Percentiles rank a stretch among this genome's conserved stretches.
Evolutionary conservation across 2,113 vertebrate species (phyloP).

Genomic region (Etia nguti): DNA sequence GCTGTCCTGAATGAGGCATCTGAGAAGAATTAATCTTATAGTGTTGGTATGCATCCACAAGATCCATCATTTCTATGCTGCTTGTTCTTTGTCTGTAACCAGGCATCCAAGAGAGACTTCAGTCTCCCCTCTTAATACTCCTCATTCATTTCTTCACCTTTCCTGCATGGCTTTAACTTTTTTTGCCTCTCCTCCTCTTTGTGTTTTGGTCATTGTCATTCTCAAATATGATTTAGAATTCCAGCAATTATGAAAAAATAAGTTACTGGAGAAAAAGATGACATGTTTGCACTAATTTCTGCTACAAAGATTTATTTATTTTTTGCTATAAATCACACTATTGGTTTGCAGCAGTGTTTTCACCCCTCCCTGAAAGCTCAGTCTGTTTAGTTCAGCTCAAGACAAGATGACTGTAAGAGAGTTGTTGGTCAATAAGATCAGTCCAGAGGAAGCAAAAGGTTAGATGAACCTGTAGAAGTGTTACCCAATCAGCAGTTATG

Average conservation of each 20-base stretch:
- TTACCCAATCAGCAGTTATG: background rate
- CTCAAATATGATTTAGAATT: background rate
- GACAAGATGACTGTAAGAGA: background rate
- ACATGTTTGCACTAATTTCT: background rate
- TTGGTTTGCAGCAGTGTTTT: background rate
- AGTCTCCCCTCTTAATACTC: background rate
- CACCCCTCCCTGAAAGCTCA: background rate
- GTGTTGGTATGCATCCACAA: background rate
- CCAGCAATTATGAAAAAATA: background rate
- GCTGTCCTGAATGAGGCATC: background rate
- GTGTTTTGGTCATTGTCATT: background rate
- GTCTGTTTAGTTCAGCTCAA: background rate
- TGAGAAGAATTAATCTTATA: accelerated
- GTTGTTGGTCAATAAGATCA: background rate
- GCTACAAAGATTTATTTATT: background rate
- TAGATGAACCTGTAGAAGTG: background rate
- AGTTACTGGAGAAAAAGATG: background rate
- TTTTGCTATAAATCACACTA: background rate
- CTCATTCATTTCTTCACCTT: background rate
- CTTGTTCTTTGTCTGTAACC: background rate
- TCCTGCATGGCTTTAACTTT: background rate
- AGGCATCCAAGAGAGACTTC: background rate
- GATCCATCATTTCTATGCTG: background rate
- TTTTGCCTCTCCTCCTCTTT: background rate
- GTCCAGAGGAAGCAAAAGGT: background rate